phyloP scores from a whole-genome alignment of 1,140 invertebrate genomes.

The Ditylenchus dipsaci region DNA sequence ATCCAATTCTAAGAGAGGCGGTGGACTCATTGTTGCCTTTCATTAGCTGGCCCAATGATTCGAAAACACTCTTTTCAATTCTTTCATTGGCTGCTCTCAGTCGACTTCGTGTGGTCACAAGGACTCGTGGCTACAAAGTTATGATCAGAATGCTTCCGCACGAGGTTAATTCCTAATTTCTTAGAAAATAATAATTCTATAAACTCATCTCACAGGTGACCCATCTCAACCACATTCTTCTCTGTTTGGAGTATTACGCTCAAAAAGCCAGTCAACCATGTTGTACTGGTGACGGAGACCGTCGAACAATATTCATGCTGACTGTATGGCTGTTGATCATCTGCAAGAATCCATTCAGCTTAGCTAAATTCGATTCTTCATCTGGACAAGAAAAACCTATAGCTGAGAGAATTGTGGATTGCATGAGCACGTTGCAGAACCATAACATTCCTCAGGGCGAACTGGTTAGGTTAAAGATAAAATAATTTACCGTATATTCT shows the following conservation, averaged over 20 bases:
- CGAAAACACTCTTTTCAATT: background rate
- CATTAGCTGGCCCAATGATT: background rate
- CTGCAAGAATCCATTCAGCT: slow-evolving; percentile 49
- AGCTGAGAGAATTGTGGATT: slow-evolving; percentile 2
- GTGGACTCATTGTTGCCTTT: slow-evolving; percentile 3
- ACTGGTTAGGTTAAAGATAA: slow-evolving; percentile 20
- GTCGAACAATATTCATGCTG: slow-evolving; percentile 23
- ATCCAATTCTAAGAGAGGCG: slow-evolving; percentile 13
- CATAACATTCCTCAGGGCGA: slow-evolving; percentile 11
- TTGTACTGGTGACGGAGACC: background rate
- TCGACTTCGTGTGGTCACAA: slow-evolving; percentile 16
- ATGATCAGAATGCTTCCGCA: slow-evolving; percentile 28
- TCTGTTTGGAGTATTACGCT: slow-evolving; percentile 15
- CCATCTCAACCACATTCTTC: slow-evolving; percentile 13
- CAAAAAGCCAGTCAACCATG: background rate
- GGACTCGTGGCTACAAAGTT: slow-evolving; percentile 23
- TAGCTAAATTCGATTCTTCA: slow-evolving; percentile 14
- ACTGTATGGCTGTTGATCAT: slow-evolving; percentile 38
- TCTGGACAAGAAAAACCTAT: slow-evolving; percentile 1
- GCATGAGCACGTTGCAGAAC: slow-evolving; percentile 8
- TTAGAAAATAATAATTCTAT: background rate
- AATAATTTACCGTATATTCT: too few species aligned
- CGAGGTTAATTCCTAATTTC: slow-evolving; percentile 8
- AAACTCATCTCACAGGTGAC: slow-evolving; percentile 12
- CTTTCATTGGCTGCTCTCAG: slow-evolving; percentile 5